Evolutionary conservation across 2,797 vertebrate genomes (phyloP), one percentile per base, ranked within the genome.

Genomic region (Gymnoscopelus microlampas): DNA sequence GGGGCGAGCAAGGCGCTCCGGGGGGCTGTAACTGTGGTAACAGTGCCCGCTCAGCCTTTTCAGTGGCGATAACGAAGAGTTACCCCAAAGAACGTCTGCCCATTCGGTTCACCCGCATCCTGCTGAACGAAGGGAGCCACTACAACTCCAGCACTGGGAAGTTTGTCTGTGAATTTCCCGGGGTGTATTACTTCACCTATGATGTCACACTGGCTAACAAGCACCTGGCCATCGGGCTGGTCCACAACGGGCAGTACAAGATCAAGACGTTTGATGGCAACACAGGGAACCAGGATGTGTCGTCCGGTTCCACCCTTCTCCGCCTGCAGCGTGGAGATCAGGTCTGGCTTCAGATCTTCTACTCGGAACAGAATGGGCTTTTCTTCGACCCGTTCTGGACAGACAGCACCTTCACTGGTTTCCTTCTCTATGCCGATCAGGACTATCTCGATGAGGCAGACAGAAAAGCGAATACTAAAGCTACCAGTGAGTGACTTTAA

Each of bases 261-360:
- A 97, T 98, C 91, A 96, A 94, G 89, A 98, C 97, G 2, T 99
- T 99, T 19, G 98, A 99, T 3, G 97, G 95, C 73, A 99, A 99
- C 82, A 99, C 98, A 0, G 98, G 98, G 12, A 99, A 99, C 90
- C 94, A 98, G 0, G 98, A 99, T 0, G 95, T 99, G 76, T 96
- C 97, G 0, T 99, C 98, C 0, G 97, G 96, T 4, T 98, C 98
- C 3, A 99, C 97, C 12, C 92, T 99, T 67, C 95, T 99, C 74
- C 92, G 92, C 0, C 92, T 98, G 76, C 92, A 95, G 81, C 84
- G 81, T 66, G 89, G 91, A 0, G 97, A 99, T 32, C 96, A 98
- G 78, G 98, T 99, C 23, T 99, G 97, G 97, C 93, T 99, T 68
- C 97, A 99, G 89, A 98, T 99, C 86, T 99, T 98, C 78, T 98